Evolutionary conservation across 1,140 invertebrate species (phyloP).

Genomic region (Bradynema listronoti): DNA sequence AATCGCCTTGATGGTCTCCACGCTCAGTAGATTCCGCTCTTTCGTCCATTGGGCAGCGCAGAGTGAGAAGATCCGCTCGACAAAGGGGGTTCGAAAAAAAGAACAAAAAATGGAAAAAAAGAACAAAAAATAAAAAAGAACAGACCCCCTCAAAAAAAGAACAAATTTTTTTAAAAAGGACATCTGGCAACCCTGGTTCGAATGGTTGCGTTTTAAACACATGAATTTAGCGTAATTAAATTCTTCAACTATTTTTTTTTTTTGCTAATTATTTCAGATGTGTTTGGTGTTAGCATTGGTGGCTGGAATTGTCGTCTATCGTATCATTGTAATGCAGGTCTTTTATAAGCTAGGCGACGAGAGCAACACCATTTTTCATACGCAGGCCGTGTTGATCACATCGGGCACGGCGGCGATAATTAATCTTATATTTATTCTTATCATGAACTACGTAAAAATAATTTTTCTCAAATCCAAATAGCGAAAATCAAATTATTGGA

Average conservation of each 20-base stretch:
- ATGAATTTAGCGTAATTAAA: no score
- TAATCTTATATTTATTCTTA: slow-evolving; percentile 51
- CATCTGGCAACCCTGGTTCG: no score
- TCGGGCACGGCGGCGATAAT: slow-evolving; percentile 52
- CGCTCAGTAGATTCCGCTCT: no score
- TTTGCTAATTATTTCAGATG: slow-evolving; percentile 31
- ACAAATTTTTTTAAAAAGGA: no score
- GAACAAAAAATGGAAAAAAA: no score
- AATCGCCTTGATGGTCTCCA: no score
- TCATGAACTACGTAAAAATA: slow-evolving; percentile 50
- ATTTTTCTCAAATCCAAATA: background rate
- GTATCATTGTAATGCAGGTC: slow-evolving; percentile 45
- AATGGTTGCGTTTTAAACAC: no score
- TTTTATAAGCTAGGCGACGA: slow-evolving; percentile 26
- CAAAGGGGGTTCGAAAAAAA: no score
- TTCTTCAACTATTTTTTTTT: background rate
- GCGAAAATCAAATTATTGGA: slow-evolving; percentile 1
- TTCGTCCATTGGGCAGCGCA: no score
- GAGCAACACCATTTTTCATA: slow-evolving; percentile 23
- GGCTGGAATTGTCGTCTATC: slow-evolving; percentile 49
- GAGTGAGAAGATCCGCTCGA: no score
- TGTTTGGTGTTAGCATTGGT: slow-evolving; percentile 47
- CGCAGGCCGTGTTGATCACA: slow-evolving; percentile 41
- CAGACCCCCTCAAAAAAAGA: no score
- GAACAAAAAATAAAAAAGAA: no score